A percentile compares a stretch with the other conserved stretches of the same genome.
Evolutionary conservation across 2,113 vertebrate genomes (phyloP).

Genomic region (Triplophysa dalaica): DNA sequence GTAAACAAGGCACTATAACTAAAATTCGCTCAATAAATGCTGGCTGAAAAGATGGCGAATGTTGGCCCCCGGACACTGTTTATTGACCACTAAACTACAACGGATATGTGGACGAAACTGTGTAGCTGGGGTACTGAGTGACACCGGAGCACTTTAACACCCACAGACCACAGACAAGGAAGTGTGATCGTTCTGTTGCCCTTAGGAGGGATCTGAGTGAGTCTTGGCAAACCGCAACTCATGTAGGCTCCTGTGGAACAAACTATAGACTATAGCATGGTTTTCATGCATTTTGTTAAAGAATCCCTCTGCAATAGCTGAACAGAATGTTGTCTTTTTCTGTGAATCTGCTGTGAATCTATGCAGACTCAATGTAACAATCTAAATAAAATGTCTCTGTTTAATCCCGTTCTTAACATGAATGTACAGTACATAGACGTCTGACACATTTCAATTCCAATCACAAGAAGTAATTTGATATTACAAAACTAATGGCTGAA

Average conservation of each 20-base stretch:
- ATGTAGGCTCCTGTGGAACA: neutral
- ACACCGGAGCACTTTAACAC: constrained; percentile 10
- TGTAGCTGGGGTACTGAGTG: constrained; percentile 11
- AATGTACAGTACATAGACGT: too few species aligned
- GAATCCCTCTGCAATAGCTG: constrained; percentile 26
- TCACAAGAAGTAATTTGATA: neutral
- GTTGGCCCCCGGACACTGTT: constrained; percentile 57
- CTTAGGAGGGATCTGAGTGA: constrained; percentile 12
- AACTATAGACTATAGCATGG: constrained; percentile 11
- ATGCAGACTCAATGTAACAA: constrained; percentile 12
- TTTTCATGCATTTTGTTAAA: constrained; percentile 8
- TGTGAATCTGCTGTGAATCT: neutral
- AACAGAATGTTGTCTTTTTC: constrained; percentile 7
- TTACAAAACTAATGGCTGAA: neutral
- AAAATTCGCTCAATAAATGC: constrained; percentile 58
- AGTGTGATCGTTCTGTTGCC: constrained; percentile 12
- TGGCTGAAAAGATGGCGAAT: constrained; percentile 54
- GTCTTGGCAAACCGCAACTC: neutral
- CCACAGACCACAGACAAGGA: constrained; percentile 12
- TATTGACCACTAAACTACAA: constrained; percentile 62
- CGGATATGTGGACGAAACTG: constrained; percentile 31
- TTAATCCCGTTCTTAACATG: too few species aligned
- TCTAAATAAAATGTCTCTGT: neutral
- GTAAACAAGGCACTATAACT: constrained; percentile 58
- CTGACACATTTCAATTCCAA: too few species aligned